Evolutionary conservation across 2,888 invertebrate species (phyloP).

Genomic region (Keiferia lycopersicella): DNA sequence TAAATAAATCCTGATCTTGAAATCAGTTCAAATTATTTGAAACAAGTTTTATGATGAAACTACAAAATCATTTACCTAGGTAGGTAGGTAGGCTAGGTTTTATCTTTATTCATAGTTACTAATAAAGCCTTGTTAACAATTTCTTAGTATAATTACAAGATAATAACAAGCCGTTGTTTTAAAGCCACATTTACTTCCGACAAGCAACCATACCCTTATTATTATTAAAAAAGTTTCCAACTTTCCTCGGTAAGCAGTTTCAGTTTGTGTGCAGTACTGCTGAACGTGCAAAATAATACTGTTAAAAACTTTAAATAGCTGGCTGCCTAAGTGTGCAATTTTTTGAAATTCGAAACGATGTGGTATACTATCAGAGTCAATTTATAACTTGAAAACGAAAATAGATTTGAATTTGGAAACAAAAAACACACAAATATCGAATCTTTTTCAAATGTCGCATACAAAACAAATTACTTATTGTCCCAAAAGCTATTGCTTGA

Average conservation of each 20-base stretch:
- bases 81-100: too few species aligned
- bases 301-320: background rate
- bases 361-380: too few species aligned
- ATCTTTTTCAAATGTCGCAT: too few species aligned
- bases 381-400: too few species aligned
- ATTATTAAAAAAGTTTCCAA: slow-evolving; percentile 13
- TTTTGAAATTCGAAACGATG: background rate
- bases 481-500: too few species aligned
- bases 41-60: too few species aligned
- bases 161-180: background rate
- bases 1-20: too few species aligned
- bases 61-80: too few species aligned
- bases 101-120: background rate
- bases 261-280: slow-evolving; percentile 12
- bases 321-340: background rate
- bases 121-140: background rate
- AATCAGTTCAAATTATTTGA: too few species aligned
- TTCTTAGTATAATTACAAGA: background rate
- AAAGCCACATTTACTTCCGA: slow-evolving; percentile 1
- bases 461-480: too few species aligned
- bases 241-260: slow-evolving; percentile 7
- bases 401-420: too few species aligned
- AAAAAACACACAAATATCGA: too few species aligned
- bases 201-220: background rate
- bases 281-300: slow-evolving; percentile 5